These are phyloP conservation scores for Montifringilla adamsi DNA, from an alignment of 2,113 vertebrate genomes.

Conservation along the genomic window DNA sequence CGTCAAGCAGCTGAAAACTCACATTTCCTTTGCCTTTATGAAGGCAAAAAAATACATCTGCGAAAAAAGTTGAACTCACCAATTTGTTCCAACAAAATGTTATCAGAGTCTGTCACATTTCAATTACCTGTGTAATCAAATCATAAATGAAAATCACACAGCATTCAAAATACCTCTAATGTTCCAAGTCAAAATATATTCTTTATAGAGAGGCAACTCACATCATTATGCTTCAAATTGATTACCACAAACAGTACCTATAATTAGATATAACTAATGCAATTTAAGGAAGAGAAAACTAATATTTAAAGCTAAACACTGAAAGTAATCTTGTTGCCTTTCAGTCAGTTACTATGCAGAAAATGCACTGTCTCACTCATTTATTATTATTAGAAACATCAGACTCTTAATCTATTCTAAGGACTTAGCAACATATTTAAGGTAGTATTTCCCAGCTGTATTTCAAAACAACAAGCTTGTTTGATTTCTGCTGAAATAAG, in stretches of 20 bases:
- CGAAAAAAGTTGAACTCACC: background rate
- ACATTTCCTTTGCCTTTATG: background rate
- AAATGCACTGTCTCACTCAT: background rate
- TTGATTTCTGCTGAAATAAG: background rate
- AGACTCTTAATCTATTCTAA: constrained; percentile 9
- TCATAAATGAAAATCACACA: constrained; percentile 44
- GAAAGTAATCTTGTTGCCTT: constrained; percentile 21
- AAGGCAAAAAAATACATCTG: background rate
- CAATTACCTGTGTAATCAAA: constrained; percentile 54
- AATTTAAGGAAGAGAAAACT: constrained; percentile 37
- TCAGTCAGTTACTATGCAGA: constrained; percentile 36
- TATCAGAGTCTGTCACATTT: constrained; percentile 42
- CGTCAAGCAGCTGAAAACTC: background rate
- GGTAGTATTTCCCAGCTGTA: background rate
- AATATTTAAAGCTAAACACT: constrained; percentile 51
- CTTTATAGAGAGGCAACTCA: constrained; percentile 16
- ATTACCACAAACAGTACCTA: constrained; percentile 50
- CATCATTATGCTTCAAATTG: constrained; percentile 10
- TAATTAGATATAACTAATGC: constrained; percentile 55
- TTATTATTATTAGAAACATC: constrained; percentile 31
- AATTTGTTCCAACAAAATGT: constrained; percentile 46
- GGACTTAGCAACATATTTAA: background rate
- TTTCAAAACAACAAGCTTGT: background rate
- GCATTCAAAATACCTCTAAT: constrained; percentile 11
- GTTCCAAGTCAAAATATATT: constrained; percentile 41